Percentiles rank a stretch among this genome's conserved stretches.
Evolutionary conservation across 2,888 invertebrate genomes (phyloP).

Genomic region (Cryptocephalus moraei): DNA sequence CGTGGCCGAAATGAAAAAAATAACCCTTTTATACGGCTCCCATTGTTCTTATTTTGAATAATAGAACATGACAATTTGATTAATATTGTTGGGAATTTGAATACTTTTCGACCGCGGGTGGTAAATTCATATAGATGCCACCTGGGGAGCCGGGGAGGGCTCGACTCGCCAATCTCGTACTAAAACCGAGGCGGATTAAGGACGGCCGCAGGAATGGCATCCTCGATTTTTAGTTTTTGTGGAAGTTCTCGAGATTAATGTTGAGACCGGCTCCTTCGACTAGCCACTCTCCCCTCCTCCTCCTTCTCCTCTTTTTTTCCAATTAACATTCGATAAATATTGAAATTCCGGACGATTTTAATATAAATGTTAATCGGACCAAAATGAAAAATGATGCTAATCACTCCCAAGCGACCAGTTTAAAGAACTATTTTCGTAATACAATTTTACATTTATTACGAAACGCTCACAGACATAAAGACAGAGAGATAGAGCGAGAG

Average conservation of each 20-base stretch:
- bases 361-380: too few relatives aligned
- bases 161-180: conserved; percentile 23
- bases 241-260: background rate
- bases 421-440: too few relatives aligned
- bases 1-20: conserved; percentile 6
- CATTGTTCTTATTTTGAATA: conserved; percentile 33
- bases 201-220: background rate
- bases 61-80: conserved; percentile 38
- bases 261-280: too few relatives aligned
- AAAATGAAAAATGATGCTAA: too few relatives aligned
- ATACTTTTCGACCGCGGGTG: conserved; percentile 34
- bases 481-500: too few relatives aligned
- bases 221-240: background rate
- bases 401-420: too few relatives aligned
- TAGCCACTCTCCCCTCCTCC: too few relatives aligned
- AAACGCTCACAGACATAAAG: too few relatives aligned
- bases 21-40: conserved; percentile 13
- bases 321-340: too few relatives aligned
- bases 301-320: too few relatives aligned
- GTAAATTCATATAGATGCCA: conserved; percentile 27
- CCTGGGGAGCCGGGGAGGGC: conserved; percentile 24
- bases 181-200: background rate
- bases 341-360: too few relatives aligned
- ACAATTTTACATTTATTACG: too few relatives aligned
- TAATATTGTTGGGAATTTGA: conserved; percentile 37